Conservation (phyloP, 2,797 vertebrate genomes). For the Sebastes hopkinsi region DNA sequence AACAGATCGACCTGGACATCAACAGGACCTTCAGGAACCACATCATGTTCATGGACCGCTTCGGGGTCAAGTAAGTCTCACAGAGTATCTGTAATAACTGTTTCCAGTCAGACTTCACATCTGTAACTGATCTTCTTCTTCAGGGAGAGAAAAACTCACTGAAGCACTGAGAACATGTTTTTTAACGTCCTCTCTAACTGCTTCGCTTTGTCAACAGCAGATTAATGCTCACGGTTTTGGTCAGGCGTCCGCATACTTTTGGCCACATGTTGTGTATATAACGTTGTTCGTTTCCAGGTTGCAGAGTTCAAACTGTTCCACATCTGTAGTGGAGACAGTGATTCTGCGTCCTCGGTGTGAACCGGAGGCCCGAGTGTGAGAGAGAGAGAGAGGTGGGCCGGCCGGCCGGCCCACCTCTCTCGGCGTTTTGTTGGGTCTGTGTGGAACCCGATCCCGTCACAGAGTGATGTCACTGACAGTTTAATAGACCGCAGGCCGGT, state of each 20-base stretch:
- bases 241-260: not conserved
- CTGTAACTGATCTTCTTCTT: not conserved
- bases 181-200: not conserved
- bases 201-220: not conserved
- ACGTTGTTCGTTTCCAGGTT: no score
- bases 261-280: no score
- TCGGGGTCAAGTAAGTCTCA: slow-evolving; percentile 89
- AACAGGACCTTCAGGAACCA: slow-evolving; percentile 93
- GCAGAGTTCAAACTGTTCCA: no score
- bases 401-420: not conserved
- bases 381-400: not conserved
- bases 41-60: slow-evolving; percentile 94
- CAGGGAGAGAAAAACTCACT: not conserved
- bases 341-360: slow-evolving; percentile 17
- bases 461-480: slow-evolving; percentile 58
- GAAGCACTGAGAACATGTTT: not conserved
- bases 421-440: not conserved
- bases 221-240: not conserved
- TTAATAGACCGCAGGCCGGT: slow-evolving; percentile 63
- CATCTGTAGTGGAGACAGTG: not conserved
- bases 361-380: not conserved
- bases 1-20: slow-evolving; percentile 93
- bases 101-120: not conserved
- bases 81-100: no score
- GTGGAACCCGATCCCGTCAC: slow-evolving; percentile 48